Conservation (phyloP, 2,797 vertebrate species). For the Eidolon dupreanum region DNA sequence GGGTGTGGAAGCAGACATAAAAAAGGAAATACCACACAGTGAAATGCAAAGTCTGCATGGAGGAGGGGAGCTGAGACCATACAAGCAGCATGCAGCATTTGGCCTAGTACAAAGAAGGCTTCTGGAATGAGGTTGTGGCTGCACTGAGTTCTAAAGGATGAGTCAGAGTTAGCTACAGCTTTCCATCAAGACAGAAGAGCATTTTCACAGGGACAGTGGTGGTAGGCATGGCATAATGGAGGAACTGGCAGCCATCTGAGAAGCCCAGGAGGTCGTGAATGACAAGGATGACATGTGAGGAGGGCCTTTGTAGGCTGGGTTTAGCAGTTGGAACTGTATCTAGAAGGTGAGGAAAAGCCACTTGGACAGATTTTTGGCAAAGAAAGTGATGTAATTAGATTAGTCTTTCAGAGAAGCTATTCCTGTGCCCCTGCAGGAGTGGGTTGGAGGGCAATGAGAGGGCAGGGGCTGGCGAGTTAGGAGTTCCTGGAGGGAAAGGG, state of each 20-base stretch:
- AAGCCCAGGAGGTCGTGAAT: neutral
- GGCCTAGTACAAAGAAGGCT: neutral
- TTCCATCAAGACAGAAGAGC: neutral
- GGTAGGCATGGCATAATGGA: rapidly evolving
- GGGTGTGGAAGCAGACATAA: neutral
- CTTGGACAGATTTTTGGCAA: neutral
- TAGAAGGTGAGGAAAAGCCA: neutral
- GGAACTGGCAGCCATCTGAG: neutral
- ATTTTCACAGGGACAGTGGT: neutral
- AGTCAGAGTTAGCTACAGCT: neutral
- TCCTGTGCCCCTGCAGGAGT: neutral
- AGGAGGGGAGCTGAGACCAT: neutral
- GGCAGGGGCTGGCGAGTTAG: neutral
- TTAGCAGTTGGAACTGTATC: neutral
- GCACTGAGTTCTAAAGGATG: neutral
- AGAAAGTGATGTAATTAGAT: neutral
- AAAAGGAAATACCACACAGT: neutral
- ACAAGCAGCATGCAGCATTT: neutral
- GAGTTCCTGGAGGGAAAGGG: neutral
- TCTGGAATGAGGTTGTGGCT: neutral
- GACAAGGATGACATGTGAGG: neutral
- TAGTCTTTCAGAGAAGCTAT: neutral
- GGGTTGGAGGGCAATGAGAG: neutral
- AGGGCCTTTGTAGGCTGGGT: neutral
- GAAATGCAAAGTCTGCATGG: neutral